Base-by-base conservation (phyloP, 2,797 vertebrate species). In the Picus viridis region DNA sequence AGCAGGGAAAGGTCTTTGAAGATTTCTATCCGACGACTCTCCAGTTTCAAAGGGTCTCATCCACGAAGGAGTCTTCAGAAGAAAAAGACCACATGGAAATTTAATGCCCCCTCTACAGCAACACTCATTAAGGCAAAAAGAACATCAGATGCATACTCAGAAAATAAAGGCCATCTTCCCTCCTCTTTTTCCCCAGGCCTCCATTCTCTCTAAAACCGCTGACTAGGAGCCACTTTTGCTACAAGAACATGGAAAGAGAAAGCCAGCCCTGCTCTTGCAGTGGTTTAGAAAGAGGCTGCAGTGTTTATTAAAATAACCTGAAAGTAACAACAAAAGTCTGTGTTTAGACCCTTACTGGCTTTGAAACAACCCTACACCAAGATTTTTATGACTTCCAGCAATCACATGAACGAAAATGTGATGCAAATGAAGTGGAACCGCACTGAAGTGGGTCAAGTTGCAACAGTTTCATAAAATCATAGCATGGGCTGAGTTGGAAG, bases 11-110 rank as follows among this genome's bases (percentile, higher is more conserved):
- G 93, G 87, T 80, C 93, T 94, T 63, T n/a, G 87, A 74, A 89
- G 62, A 73, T 94, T 97, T 88, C 58, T 53, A 68, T 87, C 93
- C 83, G 92, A 18, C 5, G 82, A 47, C 64, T 92, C 95, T 61
- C 91, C 88, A 69, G 43, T 72, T 89, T 95, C 75, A 0, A 82
- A 70, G 58, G 78, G 74, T 86, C 95, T 95, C 72, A 84, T 92
- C 96, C 96, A 95, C 3, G 82, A 80, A 22, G 95, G 65, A 10
- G 82, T 92, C 97, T 97, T 95, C 15, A 75, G 90, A 93, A 86
- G 72, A 79, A 64, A 68, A n/a, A 91, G 39, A 95, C 47, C 73
- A 85, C n/a, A 20, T 26, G 29, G 69, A 59, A 88, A 59, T 82
- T 27, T 58, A 92, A 68, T 88, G 70, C 18, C n/a, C 64, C 83